Base-by-base conservation (phyloP, 2,888 invertebrate genomes). In the Yponomeuta sedellus region DNA sequence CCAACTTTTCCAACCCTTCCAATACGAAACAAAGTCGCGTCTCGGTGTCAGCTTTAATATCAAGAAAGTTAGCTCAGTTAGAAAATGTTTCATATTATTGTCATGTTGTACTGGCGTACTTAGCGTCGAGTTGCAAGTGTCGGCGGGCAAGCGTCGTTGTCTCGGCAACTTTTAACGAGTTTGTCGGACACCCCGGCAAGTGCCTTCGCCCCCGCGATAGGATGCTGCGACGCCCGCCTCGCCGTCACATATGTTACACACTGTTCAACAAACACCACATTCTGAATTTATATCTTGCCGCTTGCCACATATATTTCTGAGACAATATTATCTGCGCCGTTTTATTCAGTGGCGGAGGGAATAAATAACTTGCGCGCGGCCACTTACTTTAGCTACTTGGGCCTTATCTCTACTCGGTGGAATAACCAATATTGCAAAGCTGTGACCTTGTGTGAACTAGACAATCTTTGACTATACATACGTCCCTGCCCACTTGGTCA, bases 141-240 rank as follows among this genome's bases (percentile, higher is more conserved):
- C 87, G 85, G 77, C 77, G 79, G 84, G 85, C 83, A 81, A 77
- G 74, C 75, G 76, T 86, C 83, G 88, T 87, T 88, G 88, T 88
- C 86, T 85, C 82, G 72, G 82, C 78, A 89, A 90, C 83, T 90
- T 90, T 90, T 90, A 90, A 90, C 90, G 90, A 90, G 90, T 90
- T 90, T 88, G 89, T 86, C 80, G 89, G 90, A 88, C 89, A 85
- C 59, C 20, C 22, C 20, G 25, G 22, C 12, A 25, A 20, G 59
- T 59, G 10, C 25, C 57, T 57, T 59, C 22, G 22, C 20, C 59
- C 59, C 59, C 59, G 59, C 59, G 59, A 20, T 22, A 22, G 20
- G 20, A 12, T 20, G 12, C 58, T 58, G n/a, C 20, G 19, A 16
- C 10, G 58, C 58, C n/a, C 58, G 58, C 59, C 25, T 59, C 59